Percentiles rank a stretch among this genome's conserved stretches.
Evolutionary conservation across 2,888 invertebrate species (phyloP).

Genomic region (Tribolium freemani): DNA sequence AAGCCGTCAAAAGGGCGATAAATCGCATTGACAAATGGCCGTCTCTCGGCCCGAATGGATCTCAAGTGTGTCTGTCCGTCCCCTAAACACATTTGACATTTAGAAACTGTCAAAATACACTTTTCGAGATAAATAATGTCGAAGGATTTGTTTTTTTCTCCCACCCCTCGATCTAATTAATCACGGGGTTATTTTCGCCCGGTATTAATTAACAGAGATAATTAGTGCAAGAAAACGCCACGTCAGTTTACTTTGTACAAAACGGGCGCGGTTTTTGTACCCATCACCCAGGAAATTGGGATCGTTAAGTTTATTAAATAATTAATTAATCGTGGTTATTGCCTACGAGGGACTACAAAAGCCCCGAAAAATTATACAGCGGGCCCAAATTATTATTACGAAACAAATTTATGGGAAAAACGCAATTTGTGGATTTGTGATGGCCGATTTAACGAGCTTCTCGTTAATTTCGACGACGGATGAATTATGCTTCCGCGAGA

Average conservation of each 20-base stretch:
- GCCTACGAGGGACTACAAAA: not conserved
- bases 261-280: constrained; percentile 30
- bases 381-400: not conserved
- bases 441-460: constrained; percentile 9
- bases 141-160: constrained; percentile 41
- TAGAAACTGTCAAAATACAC: constrained; percentile 31
- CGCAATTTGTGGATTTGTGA: constrained; percentile 5
- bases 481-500: constrained; percentile 27
- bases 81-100: constrained; percentile 29
- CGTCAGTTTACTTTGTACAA: constrained; percentile 52
- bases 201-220: constrained; percentile 60
- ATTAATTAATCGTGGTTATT: constrained; percentile 39
- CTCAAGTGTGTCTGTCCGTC: constrained; percentile 34
- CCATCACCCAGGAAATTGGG: constrained; percentile 39
- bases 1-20: not conserved
- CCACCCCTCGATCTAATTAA: constrained; percentile 35
- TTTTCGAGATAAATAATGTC: not conserved
- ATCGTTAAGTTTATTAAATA: constrained; percentile 41
- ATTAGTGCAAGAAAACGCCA: constrained; percentile 59
- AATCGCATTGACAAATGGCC: constrained; percentile 22
- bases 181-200: constrained; percentile 48
- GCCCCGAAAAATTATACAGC: not conserved
- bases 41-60: constrained; percentile 4
- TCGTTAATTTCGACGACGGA: constrained; percentile 20
- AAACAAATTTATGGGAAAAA: constrained; percentile 6